Evolutionary conservation across 2,888 invertebrate species (phyloP), one percentile per base, ranked within the genome.

Genomic region (Lobophora halterata): DNA sequence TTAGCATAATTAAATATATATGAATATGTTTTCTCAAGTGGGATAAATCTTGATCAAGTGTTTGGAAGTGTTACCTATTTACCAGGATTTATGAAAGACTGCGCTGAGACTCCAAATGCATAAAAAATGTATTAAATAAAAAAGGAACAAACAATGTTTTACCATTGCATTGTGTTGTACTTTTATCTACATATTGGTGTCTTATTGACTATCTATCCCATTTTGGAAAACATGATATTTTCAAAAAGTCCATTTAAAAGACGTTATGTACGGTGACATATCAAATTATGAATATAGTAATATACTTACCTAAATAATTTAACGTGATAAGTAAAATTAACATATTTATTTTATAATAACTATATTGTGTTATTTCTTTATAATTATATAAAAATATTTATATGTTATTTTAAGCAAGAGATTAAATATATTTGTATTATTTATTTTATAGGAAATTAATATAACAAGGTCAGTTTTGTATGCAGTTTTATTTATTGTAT

Each of bases 281-380:
- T 81, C 80, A 81, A 77, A n/a, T 78, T 78, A 72, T 58, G 52
- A 64, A 65, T 60, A 64, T 61, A 64, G 57, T 65, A 70, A 69
- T 55, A 60, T 58, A 55, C 7, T 13, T 25, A 42, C 53, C 43
- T 52, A 55, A 58, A 67, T 69, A 52, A 60, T 72, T 73, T 70
- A 52, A 62, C 62, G 61, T 59, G 53, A 61, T 64, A 65, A 42
- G 19, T 46, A 38, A 40, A 47, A 47, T 43, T 37, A 37, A 61
- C 9, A 32, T 32, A 18, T 32, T 8, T 32, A 21, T 18, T 17
- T 3, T 17, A 17, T n/a, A 6, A 17, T 17, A 17, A 17, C 6
- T 6, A 17, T n/a, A 6, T 17, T 2, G 5, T n/a, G 17, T 17
- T 17, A 6, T 6, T 17, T 17, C n/a, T 17, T 17, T 17, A 17